These are phyloP conservation scores for Turdus rufiventris DNA, from an alignment of 2,113 vertebrate genomes.

Conservation along the genomic window DNA sequence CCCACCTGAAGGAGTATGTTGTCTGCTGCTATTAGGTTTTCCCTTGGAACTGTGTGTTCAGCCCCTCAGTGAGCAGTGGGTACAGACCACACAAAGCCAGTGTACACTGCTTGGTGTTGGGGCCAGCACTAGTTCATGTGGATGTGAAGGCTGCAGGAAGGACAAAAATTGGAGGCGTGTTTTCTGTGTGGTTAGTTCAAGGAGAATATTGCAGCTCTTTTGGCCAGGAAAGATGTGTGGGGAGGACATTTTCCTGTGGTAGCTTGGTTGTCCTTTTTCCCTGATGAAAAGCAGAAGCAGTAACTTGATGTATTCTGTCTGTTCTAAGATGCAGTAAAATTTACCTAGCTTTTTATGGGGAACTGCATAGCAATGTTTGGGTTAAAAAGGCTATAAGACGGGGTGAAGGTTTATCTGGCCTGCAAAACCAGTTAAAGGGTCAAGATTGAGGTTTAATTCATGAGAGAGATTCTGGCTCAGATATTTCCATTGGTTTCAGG, in stretches of 20 bases:
- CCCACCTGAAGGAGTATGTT: not conserved
- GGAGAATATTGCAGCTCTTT: not conserved
- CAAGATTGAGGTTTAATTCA: not conserved
- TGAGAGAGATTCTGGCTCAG: not conserved
- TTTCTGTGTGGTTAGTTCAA: not conserved
- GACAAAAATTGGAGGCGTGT: rapidly evolving
- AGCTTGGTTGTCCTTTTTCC: not conserved
- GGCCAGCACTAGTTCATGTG: rapidly evolving
- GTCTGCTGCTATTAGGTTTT: not conserved
- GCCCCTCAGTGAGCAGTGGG: not conserved
- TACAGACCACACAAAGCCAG: not conserved
- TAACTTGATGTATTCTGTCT: not conserved
- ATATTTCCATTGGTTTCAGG: not conserved
- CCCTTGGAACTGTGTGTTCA: not conserved
- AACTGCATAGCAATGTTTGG: not conserved
- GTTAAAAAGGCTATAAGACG: not conserved
- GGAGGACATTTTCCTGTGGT: not conserved
- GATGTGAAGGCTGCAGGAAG: not conserved
- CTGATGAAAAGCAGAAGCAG: not conserved
- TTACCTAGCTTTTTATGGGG: not conserved
- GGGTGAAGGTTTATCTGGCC: not conserved
- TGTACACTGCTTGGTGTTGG: rapidly evolving
- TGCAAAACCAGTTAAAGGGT: not conserved
- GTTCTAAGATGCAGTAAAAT: not conserved
- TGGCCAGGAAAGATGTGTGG: not conserved